phyloP scores from a whole-genome alignment of 2,113 vertebrate genomes.

The Dermatemys mawii region DNA sequence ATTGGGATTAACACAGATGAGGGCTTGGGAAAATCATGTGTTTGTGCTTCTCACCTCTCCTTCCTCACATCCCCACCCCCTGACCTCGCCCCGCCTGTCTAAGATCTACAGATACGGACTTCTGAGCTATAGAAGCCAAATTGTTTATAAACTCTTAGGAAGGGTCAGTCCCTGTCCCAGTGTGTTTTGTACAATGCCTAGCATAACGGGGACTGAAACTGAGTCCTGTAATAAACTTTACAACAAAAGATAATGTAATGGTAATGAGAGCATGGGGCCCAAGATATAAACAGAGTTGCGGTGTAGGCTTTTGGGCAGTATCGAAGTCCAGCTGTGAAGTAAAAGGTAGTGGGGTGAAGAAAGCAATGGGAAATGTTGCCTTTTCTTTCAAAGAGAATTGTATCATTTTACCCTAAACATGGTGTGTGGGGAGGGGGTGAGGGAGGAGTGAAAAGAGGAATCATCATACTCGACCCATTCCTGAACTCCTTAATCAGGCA shows the following conservation, averaged over 20 bases:
- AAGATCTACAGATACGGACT: not conserved
- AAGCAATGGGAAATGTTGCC: not conserved
- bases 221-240: not conserved
- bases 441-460: fast-evolving
- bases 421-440: no score
- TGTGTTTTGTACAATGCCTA: not conserved
- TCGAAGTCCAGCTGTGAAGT: not conserved
- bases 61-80: not conserved
- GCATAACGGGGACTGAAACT: not conserved
- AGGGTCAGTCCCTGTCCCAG: fast-evolving
- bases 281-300: not conserved
- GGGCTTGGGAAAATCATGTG: not conserved
- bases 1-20: not conserved
- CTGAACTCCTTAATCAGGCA: not conserved
- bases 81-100: no score
- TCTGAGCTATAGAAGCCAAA: not conserved
- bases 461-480: not conserved
- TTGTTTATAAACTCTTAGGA: not conserved
- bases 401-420: not conserved
- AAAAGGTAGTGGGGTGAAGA: not conserved
- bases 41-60: not conserved
- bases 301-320: not conserved
- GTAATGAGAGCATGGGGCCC: not conserved
- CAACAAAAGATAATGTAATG: not conserved
- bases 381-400: not conserved